Evolutionary conservation across 2,797 vertebrate species (phyloP).

Genomic region (Echiichthys vipera): DNA sequence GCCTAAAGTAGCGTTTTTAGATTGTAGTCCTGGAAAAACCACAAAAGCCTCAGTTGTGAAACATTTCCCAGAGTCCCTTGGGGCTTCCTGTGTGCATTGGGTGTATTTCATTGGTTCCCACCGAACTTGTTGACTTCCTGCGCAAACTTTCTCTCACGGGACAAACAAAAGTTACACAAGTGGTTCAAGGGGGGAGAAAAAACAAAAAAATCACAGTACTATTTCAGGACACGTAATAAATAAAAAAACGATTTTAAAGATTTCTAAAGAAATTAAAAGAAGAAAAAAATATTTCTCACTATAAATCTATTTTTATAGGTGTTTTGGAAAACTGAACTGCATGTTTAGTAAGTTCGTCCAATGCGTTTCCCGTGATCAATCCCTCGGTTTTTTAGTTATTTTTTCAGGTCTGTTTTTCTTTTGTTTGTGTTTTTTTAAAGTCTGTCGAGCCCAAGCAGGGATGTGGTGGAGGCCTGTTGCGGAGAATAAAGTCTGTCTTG

Average conservation of each 20-base stretch:
- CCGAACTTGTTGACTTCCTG: constrained; percentile 85
- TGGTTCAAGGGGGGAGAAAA: constrained; percentile 55
- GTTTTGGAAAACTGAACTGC: constrained; percentile 86
- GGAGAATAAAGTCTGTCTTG: constrained; percentile 51
- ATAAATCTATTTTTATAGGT: constrained; percentile 92
- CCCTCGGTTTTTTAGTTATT: constrained; percentile 61
- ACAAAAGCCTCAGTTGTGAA: constrained; percentile 91
- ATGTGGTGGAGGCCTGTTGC: constrained; percentile 58
- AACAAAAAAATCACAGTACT: constrained; percentile 66
- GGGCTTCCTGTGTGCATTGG: constrained; percentile 95
- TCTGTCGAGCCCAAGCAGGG: constrained; percentile 77
- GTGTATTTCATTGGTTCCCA: constrained; percentile 99
- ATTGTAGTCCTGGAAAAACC: constrained; percentile 85
- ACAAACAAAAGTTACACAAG: constrained; percentile 67
- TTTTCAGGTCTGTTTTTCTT: constrained; percentile 75
- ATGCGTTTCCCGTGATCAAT: constrained; percentile 75
- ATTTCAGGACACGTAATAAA: constrained; percentile 82
- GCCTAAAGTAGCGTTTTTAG: constrained; percentile 89
- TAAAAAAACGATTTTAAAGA: constrained; percentile 82
- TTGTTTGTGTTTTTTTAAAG: constrained; percentile 69
- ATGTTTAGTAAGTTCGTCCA: constrained; percentile 85
- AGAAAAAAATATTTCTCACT: constrained; percentile 88
- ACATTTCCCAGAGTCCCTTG: constrained; percentile 97
- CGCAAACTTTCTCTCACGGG: constrained; percentile 79
- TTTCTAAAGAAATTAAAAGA: constrained; percentile 88